Conservation (phyloP, 2,888 invertebrate genomes). For the Brachyptera putata region DNA sequence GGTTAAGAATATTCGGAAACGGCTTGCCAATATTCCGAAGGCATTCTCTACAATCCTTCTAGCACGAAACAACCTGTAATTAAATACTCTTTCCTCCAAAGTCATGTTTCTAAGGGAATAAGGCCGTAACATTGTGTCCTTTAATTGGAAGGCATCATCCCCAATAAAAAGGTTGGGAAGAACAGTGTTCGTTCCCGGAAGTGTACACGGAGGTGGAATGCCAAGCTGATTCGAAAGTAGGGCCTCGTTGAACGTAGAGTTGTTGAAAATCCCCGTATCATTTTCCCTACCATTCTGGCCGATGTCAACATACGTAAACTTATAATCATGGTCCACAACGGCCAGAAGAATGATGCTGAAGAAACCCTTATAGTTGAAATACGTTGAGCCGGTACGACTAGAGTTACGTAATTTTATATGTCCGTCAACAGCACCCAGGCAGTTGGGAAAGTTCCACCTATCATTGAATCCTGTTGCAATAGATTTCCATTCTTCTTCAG, state of each 20-base stretch:
- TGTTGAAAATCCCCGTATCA: too few species aligned
- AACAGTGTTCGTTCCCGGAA: slow-evolving; percentile 15
- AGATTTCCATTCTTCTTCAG: too few species aligned
- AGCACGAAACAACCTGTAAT: slow-evolving; percentile 29
- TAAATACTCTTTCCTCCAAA: slow-evolving; percentile 29
- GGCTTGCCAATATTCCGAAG: too few species aligned
- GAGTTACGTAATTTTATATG: too few species aligned
- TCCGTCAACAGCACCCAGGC: too few species aligned
- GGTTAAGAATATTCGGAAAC: too few species aligned
- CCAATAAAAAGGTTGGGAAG: slow-evolving; percentile 23
- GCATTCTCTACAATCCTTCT: too few species aligned
- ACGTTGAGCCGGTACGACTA: slow-evolving; percentile 33
- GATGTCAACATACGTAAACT: slow-evolving; percentile 34
- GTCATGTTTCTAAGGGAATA: slow-evolving; percentile 12
- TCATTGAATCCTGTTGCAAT: too few species aligned
- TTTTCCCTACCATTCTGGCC: slow-evolving; percentile 35
- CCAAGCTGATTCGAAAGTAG: slow-evolving; percentile 21
- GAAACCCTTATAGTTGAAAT: slow-evolving; percentile 33
- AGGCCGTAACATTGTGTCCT: slow-evolving; percentile 23
- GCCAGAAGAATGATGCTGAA: slow-evolving; percentile 24
- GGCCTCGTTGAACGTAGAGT: slow-evolving; percentile 10
- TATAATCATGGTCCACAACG: slow-evolving; percentile 34
- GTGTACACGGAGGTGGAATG: slow-evolving; percentile 3
- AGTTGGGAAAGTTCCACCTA: too few species aligned
- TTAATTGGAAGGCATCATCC: slow-evolving; percentile 28